Base-by-base conservation (phyloP, 2,888 invertebrate genomes). In the Adelphocoris suturalis region DNA sequence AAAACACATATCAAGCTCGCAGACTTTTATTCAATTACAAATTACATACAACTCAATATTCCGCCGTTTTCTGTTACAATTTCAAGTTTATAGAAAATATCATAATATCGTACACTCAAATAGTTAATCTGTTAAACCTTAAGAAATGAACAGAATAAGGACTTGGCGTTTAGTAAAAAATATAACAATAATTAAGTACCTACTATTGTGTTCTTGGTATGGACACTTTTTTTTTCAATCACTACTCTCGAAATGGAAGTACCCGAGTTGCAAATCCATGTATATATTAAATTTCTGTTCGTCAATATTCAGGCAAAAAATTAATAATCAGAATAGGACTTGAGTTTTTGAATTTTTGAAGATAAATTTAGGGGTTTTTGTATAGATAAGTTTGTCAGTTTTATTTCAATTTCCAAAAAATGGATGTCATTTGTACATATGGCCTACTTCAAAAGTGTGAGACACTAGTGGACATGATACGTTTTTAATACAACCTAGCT, bases 11-110 rank as follows among this genome's bases (percentile, higher is more conserved):
- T 68, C 68, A 68, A 68, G 68, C 68, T 68, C 68, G 68, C 68
- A 68, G 68, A 68, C 68, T 68, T 68, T 68, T 68, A 68, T 68
- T 68, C 68, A 68, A 68, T 68, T 68, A 68, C 27, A 68, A 23
- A 68, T 68, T 68, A 68, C 68, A 61, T 23, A 68, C 68, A 68
- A 23, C 23, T 68, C 57, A 57, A 57, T 57, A 57, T 57, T n/a
- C 16, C 68, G 23, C 27, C 68, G 68, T 23, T 68, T 23, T 68
- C 23, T 11, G 68, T 68, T 27, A 68, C 68, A 68, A 68, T 68
- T 68, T 23, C 68, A 23, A 68, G 27, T 23, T 14, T 52, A 68
- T 23, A 68, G 68, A 23, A 68, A 23, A 68, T 68, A 68, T 61
- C n/a, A 68, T 68, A 23, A 68, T 68, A 68, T 68, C 68, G 23